These are phyloP conservation scores for Vollenhovia emeryi DNA, from an alignment of 1,140 invertebrate species.

Conservation along the genomic window DNA sequence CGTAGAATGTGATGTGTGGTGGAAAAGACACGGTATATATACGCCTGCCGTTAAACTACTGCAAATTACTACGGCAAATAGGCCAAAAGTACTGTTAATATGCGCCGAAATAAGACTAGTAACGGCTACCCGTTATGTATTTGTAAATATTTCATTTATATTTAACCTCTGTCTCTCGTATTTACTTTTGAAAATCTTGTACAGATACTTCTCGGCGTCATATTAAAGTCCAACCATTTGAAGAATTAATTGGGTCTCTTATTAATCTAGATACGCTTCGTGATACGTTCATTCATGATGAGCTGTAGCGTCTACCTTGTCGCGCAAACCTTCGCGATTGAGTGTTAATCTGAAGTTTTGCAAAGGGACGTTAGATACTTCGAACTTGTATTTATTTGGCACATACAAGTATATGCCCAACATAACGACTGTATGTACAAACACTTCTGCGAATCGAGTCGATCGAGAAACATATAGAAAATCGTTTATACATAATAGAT, in stretches of 20 bases:
- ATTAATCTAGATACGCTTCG: constrained; percentile 22
- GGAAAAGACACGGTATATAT: not conserved
- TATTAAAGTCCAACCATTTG: constrained; percentile 9
- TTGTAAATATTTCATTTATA: constrained; percentile 53
- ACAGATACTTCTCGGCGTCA: constrained; percentile 17
- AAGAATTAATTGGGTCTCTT: constrained; percentile 9
- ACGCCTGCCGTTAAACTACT: constrained; percentile 17
- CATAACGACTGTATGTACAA: constrained; percentile 6
- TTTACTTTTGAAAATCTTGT: constrained; percentile 42
- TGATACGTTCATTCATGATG: constrained; percentile 10
- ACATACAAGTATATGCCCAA: constrained; percentile 28
- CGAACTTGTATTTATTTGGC: constrained; percentile 45
- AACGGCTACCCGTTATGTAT: not conserved
- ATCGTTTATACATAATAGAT: not conserved
- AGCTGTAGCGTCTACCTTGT: not conserved
- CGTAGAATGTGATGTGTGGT: not conserved
- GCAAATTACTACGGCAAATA: constrained; percentile 34
- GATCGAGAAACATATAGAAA: constrained; percentile 11
- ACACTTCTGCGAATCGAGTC: not conserved
- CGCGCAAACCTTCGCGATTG: not conserved
- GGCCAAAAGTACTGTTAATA: constrained; percentile 52
- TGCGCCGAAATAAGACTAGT: constrained; percentile 24
- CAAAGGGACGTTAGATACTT: not conserved
- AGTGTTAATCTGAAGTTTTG: constrained; percentile 6
- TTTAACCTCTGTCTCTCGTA: not conserved